phyloP scores from a whole-genome alignment of 2,888 invertebrate genomes.

The Philonicus albiceps region DNA sequence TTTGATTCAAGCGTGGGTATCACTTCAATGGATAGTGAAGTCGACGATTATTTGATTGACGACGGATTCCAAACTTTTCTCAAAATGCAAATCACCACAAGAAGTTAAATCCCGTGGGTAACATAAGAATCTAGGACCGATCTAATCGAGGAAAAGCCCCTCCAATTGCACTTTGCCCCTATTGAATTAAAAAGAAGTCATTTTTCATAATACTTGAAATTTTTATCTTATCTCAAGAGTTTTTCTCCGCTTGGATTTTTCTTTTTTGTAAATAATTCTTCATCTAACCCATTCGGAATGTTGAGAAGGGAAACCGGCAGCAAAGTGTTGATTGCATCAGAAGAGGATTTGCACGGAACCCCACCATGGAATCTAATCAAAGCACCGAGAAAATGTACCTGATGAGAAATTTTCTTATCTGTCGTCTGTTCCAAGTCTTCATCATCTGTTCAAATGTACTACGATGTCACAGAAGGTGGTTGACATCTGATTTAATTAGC shows the following conservation, averaged over 20 bases:
- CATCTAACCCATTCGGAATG: neutral
- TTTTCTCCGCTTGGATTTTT: neutral
- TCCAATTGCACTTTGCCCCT: neutral
- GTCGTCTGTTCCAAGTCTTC: neutral
- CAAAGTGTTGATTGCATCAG: neutral
- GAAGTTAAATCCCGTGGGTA: neutral
- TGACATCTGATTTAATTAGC: slow-evolving; percentile 29
- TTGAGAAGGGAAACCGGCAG: neutral
- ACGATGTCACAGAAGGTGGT: neutral
- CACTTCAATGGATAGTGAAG: neutral
- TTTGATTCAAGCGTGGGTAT: slow-evolving; percentile 22
- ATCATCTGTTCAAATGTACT: neutral
- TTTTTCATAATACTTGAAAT: slow-evolving; percentile 14
- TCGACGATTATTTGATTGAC: neutral
- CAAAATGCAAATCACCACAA: slow-evolving; percentile 15
- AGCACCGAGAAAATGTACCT: neutral
- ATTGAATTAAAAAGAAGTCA: neutral
- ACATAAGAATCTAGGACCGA: neutral
- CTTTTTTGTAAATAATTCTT: neutral
- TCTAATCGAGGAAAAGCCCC: neutral
- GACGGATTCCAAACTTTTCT: neutral
- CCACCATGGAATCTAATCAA: neutral
- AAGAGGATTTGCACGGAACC: neutral
- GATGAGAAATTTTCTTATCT: neutral
- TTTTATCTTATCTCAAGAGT: neutral